Conservation (phyloP, 2,888 invertebrate genomes). For the Ennomos fuscantarius region DNA sequence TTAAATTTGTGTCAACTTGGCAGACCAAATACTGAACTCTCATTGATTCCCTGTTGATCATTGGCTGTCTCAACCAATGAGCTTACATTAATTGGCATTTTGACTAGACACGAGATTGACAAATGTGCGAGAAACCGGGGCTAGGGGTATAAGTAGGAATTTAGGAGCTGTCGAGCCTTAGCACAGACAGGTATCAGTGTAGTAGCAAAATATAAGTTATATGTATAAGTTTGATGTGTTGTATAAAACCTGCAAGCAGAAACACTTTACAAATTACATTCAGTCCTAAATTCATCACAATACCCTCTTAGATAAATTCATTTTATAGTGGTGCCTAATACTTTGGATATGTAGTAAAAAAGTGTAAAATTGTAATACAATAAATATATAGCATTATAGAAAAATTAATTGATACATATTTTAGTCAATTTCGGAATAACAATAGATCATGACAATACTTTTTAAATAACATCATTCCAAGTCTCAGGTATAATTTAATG, state of each 20-base stretch:
- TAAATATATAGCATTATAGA: constrained; percentile 24
- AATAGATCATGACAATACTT: constrained; percentile 9
- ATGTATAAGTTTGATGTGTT: constrained; percentile 7
- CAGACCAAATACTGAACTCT: no score
- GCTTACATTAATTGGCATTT: no score
- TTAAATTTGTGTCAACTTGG: no score
- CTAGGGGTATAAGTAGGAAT: no score
- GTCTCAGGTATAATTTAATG: constrained; percentile 3
- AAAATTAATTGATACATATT: constrained; percentile 11
- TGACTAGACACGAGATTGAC: no score
- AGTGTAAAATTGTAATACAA: constrained; percentile 28
- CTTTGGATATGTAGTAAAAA: constrained; percentile 59
- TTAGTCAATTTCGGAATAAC: constrained; percentile 18
- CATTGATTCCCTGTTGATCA: no score
- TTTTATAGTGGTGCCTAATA: constrained; percentile 57
- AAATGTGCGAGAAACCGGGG: no score
- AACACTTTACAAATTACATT: constrained; percentile 50
- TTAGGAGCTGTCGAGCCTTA: no score
- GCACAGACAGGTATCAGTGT: constrained; percentile 10
- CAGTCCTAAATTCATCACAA: constrained; percentile 76
- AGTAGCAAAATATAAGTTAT: constrained; percentile 62
- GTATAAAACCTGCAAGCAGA: constrained; percentile 32
- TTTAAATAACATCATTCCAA: constrained; percentile 5
- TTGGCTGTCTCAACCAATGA: no score
- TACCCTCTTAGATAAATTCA: constrained; percentile 58